Base-by-base conservation (phyloP, 92 coral and sea anemone species). In the Micromussa lordhowensis region DNA sequence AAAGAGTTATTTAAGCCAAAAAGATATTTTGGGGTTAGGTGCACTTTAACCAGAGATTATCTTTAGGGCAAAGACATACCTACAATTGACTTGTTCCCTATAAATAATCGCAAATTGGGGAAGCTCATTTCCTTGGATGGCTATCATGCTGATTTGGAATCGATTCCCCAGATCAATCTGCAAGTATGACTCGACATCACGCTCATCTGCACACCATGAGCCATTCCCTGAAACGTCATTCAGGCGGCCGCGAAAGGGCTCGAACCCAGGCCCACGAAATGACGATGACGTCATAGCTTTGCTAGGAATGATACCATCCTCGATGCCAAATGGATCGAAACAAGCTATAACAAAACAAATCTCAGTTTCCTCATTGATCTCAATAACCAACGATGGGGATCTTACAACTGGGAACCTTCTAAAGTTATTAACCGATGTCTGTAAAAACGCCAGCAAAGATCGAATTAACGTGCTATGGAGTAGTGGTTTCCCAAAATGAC, bases 231-330 rank as follows among this genome's bases (percentile, higher is more conserved):
- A 21, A 31, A n/a, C 14, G 35, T 79, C 31, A 55, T 83, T 82
- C 29, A 91, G 88, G 14, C 94, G 80, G 12, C 92, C 94, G 35
- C 76, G 69, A 34, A 77, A 78, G 44, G 91, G 73, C 94, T 91
- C 94, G 57, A 68, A 76, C 32, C 91, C 91, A 66, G 85, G 54
- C 10, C 82, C 82, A 22, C 36, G 21, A 12, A 40, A 26, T 44
- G 87, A 66, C 3, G 88, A 76, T 36, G 88, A 63, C 55, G 81
- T 72, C 63, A 91, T 75, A 22, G 89, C 36, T 40, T 77, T 54
- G 72, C 83, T 63, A 16, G 86, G 89, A 32, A 91, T 83, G 66
- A 82, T 32, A 34, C 91, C 88, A 53, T 87, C 91, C 57, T 69
- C 89, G 30, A 91, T 51, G 14, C 94, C 94, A 57, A 91, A 70